Percentiles rank a stretch among this genome's conserved stretches.
Evolutionary conservation across 2,113 vertebrate species (phyloP).

Genomic region (Sus scrofa): DNA sequence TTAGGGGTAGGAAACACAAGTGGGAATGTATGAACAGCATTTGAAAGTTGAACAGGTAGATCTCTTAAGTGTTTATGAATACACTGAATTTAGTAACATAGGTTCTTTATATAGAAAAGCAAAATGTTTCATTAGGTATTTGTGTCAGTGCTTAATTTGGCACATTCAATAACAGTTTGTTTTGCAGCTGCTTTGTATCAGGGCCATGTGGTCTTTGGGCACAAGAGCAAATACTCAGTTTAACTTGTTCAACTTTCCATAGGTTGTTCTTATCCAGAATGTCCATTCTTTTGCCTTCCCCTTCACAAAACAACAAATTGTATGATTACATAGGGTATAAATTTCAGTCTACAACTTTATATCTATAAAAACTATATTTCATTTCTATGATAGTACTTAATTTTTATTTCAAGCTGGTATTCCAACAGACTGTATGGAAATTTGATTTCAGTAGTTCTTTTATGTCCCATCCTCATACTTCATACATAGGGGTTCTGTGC

Average conservation of each 20-base stretch:
- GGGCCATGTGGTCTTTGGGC: background rate
- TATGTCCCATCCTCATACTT: background rate
- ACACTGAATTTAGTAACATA: background rate
- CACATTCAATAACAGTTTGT: slow-evolving; percentile 7
- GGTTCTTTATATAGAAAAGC: background rate
- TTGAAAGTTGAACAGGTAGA: background rate
- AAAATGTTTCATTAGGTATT: background rate
- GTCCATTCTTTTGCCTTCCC: background rate
- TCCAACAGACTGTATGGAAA: background rate
- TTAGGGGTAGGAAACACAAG: background rate
- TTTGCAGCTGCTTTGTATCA: background rate
- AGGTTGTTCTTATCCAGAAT: background rate
- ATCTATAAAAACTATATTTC: background rate
- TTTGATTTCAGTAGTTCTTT: slow-evolving; percentile 20
- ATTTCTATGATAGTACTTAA: background rate
- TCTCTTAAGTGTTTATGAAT: background rate
- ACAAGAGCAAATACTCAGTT: background rate
- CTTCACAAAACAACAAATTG: background rate
- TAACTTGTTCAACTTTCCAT: background rate
- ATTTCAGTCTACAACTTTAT: background rate
- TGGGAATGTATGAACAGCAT: background rate
- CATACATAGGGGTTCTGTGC: background rate
- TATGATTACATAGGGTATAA: background rate
- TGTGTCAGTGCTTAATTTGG: background rate
- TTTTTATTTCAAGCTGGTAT: background rate